A percentile compares a stretch with the other conserved stretches of the same genome.
Evolutionary conservation across 1,140 invertebrate species (phyloP).

Genomic region (Hypsibius dujardini): DNA sequence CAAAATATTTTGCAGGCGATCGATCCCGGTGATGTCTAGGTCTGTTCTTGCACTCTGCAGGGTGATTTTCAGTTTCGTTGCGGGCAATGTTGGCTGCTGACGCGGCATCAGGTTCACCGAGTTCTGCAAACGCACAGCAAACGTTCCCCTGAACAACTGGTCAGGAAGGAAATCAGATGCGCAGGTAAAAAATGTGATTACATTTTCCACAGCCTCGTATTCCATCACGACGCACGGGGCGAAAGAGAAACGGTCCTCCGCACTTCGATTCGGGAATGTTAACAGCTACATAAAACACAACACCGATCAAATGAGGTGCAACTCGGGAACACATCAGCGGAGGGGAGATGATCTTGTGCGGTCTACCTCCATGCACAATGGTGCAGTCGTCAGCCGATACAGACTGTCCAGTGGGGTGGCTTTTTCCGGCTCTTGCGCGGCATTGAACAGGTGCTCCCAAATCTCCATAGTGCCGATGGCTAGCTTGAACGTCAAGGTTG

Average conservation of each 20-base stretch:
- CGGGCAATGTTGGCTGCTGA: background rate
- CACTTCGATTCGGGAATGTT: slow-evolving; percentile 6
- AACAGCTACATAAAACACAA: background rate
- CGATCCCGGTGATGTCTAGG: slow-evolving; percentile 2
- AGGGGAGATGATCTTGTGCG: background rate
- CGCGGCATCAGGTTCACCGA: too few relatives aligned
- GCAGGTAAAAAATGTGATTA: slow-evolving; percentile 20
- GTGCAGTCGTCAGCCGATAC: background rate
- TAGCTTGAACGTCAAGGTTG: slow-evolving; percentile 44
- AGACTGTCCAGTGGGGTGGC: background rate
- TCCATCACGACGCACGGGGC: background rate
- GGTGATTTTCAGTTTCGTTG: background rate
- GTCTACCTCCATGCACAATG: background rate
- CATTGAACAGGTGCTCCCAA: slow-evolving; percentile 31
- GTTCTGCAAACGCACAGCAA: too few relatives aligned
- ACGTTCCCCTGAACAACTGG: too few relatives aligned
- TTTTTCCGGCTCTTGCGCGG: background rate
- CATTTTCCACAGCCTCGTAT: background rate
- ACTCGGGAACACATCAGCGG: background rate
- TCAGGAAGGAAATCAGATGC: too few relatives aligned
- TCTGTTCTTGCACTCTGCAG: background rate
- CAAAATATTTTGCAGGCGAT: background rate
- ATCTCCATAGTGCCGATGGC: slow-evolving; percentile 38
- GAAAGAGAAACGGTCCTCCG: background rate
- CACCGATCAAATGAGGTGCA: background rate